Conservation (phyloP, 1,140 invertebrate species). For the Zaprionus capensis region DNA sequence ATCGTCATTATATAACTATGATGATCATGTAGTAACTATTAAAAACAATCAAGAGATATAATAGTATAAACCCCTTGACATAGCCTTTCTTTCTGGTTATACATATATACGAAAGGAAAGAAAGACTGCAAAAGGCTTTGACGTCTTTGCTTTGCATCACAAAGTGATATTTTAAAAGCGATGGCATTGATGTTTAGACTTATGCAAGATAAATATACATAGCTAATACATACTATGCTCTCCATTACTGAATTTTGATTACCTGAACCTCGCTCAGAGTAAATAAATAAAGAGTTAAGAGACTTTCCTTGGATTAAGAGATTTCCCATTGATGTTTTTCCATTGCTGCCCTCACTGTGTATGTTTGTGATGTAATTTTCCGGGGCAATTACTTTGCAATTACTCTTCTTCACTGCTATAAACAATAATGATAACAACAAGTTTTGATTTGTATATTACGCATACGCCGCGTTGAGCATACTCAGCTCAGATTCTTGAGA, state of each 20-base stretch:
- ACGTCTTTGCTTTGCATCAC: too few species aligned
- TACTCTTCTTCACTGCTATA: neutral
- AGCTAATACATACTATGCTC: neutral
- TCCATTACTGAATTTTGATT: neutral
- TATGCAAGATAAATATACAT: neutral
- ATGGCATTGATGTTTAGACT: neutral
- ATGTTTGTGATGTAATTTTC: neutral
- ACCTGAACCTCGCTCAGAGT: neutral
- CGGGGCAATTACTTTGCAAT: neutral
- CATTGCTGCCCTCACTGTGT: too few species aligned
- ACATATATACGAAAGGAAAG: too few species aligned
- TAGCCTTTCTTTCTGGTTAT: too few species aligned
- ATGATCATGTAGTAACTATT: too few species aligned
- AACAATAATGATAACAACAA: neutral
- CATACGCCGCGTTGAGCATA: constrained; percentile 22
- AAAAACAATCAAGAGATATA: too few species aligned
- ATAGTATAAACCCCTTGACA: too few species aligned
- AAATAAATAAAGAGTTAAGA: neutral
- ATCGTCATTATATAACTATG: too few species aligned
- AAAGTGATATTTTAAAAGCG: neutral
- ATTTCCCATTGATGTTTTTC: too few species aligned
- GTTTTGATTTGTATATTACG: constrained; percentile 8
- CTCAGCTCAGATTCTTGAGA: constrained; percentile 3
- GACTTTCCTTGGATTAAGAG: neutral
- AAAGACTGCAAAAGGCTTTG: too few species aligned